These are phyloP conservation scores for Oasisia sp. DNA, from an alignment of 2,888 invertebrate genomes.

Conservation along the genomic window DNA sequence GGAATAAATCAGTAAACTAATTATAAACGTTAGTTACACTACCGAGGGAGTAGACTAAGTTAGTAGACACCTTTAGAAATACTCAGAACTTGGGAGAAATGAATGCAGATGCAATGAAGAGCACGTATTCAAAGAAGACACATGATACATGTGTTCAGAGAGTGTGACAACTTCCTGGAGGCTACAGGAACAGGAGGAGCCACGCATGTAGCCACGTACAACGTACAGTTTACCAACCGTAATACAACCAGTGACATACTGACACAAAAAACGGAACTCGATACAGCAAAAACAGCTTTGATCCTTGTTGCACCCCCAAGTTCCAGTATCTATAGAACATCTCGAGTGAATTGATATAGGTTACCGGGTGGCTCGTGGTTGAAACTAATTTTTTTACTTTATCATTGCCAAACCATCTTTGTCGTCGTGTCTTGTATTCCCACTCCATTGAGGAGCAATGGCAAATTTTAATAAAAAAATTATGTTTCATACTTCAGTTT, in stretches of 20 bases:
- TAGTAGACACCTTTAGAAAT: no score
- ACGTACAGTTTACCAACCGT: background rate
- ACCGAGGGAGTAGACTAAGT: no score
- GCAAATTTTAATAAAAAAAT: background rate
- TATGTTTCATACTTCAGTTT: background rate
- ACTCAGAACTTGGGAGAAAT: no score
- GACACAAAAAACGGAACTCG: background rate
- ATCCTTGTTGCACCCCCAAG: background rate
- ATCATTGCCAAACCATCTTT: background rate
- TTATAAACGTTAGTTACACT: no score
- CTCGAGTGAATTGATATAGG: background rate
- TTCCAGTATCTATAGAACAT: background rate
- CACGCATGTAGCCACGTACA: background rate
- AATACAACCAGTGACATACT: slow-evolving; percentile 6
- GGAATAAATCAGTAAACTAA: no score
- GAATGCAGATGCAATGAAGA: no score
- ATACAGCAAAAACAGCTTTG: background rate
- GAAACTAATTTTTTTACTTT: background rate
- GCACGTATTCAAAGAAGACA: no score
- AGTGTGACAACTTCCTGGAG: background rate
- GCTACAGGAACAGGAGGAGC: background rate
- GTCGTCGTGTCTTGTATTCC: background rate
- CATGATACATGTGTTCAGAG: no score
- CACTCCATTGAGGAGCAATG: background rate
- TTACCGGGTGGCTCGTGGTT: background rate